phyloP scores from a whole-genome alignment of 2,113 vertebrate genomes.

The Saimiri boliviensis region DNA sequence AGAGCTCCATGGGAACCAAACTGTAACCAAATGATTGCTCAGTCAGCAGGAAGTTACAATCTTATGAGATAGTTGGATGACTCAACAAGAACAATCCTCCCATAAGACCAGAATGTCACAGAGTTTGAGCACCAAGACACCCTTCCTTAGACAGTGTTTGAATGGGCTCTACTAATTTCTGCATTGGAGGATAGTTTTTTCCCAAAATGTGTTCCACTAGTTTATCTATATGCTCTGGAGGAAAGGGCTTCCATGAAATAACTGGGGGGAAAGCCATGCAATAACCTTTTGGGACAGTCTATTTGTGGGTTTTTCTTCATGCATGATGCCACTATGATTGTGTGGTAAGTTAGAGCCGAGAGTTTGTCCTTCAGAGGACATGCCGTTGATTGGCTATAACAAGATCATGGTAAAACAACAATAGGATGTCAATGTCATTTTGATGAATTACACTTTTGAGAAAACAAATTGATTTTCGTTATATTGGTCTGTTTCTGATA shows the following conservation, averaged over 20 bases:
- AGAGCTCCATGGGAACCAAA: neutral
- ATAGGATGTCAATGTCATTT: neutral
- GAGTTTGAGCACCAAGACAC: neutral
- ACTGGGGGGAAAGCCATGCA: neutral
- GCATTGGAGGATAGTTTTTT: neutral
- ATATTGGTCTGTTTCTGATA: neutral
- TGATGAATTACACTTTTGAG: neutral
- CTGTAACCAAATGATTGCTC: neutral
- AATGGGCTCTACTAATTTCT: neutral
- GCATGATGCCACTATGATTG: neutral
- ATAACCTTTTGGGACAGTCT: neutral
- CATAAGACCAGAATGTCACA: neutral
- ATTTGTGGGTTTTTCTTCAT: neutral
- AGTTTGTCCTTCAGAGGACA: neutral
- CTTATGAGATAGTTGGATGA: neutral
- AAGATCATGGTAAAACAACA: neutral
- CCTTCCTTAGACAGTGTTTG: neutral
- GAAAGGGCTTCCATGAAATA: neutral
- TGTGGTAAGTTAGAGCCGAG: neutral
- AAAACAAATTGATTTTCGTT: slow-evolving; percentile 3
- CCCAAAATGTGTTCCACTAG: neutral
- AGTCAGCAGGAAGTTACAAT: neutral
- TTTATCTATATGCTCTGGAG: neutral
- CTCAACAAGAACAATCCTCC: neutral
- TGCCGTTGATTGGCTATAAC: neutral